These are phyloP conservation scores for Drosophila hydei DNA, from an alignment of 1,140 invertebrate species.

Conservation along the genomic window DNA sequence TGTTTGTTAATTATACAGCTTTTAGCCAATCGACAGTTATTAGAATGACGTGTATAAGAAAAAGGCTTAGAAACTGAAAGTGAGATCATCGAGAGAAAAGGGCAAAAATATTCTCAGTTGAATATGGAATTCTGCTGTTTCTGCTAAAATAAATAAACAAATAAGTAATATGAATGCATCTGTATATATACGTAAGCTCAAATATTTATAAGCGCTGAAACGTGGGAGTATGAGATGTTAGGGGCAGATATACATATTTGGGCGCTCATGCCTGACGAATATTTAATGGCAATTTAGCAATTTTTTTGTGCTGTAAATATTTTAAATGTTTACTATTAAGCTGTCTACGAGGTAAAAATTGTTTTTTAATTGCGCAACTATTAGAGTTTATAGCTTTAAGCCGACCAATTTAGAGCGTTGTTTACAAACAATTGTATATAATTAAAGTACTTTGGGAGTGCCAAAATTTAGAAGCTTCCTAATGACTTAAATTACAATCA, in stretches of 20 bases:
- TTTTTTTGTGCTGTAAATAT: constrained; percentile 32
- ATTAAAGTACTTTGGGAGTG: constrained; percentile 12
- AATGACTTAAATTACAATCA: constrained; percentile 10
- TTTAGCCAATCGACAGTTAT: constrained; percentile 10
- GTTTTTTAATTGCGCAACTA: constrained; percentile 63
- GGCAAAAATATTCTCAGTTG: constrained; percentile 9
- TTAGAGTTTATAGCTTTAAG: constrained; percentile 34
- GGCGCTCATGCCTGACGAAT: constrained; percentile 23
- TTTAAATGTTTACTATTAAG: constrained; percentile 33
- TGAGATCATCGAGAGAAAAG: constrained; percentile 45
- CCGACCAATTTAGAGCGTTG: constrained; percentile 32
- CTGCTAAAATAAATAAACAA: constrained; percentile 34
- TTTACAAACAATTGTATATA: constrained; percentile 11
- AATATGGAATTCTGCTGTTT: constrained; percentile 41
- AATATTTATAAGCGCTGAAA: not conserved
- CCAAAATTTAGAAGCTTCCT: constrained; percentile 9
- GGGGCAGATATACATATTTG: constrained; percentile 1
- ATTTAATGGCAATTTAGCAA: constrained; percentile 20
- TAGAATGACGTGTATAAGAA: not conserved
- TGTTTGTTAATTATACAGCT: constrained; percentile 9
- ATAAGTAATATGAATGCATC: constrained; percentile 5
- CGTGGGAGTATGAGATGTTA: not conserved
- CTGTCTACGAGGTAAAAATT: constrained; percentile 52
- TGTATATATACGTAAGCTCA: not conserved
- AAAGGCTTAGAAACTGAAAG: constrained; percentile 2